A percentile compares a stretch with the other conserved stretches of the same genome.
These are phyloP conservation scores for Chloroclysta siterata DNA, from an alignment of 2,888 invertebrate species.

Conservation along the genomic window DNA sequence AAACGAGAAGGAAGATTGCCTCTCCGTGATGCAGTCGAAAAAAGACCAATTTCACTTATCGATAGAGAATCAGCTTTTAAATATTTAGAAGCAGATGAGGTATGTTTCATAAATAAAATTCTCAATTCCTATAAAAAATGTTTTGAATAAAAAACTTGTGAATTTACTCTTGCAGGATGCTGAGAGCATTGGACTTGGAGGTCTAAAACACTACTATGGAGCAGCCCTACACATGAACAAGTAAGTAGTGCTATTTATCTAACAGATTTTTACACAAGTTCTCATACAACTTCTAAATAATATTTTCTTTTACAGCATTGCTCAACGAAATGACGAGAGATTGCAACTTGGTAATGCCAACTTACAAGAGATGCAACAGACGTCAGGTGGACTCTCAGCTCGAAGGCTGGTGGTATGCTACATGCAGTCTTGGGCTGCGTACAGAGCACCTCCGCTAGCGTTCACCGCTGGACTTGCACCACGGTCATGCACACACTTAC, in stretches of 20 bases:
- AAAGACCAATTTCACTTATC: conserved; percentile 74
- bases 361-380: conserved; percentile 78
- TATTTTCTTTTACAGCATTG: conserved; percentile 20
- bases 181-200: conserved; percentile 52
- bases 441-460: conserved; percentile 87
- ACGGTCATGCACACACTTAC: conserved; percentile 89
- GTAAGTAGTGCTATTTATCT: conserved; percentile 50
- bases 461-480: conserved; percentile 88
- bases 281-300: neutral
- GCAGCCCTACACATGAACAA: conserved; percentile 76
- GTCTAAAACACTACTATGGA: conserved; percentile 69
- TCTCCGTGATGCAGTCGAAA: conserved; percentile 89
- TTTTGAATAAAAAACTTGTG: neutral
- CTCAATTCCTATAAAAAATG: neutral
- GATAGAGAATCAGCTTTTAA: conserved; percentile 61
- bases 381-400: conserved; percentile 53
- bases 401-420: conserved; percentile 87
- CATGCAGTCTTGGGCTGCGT: conserved; percentile 87
- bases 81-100: conserved; percentile 53
- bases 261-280: neutral
- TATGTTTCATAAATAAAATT: conserved; percentile 10
- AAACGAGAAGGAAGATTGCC: conserved; percentile 83
- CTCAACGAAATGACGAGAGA: conserved; percentile 64
- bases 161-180: conserved; percentile 51
- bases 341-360: conserved; percentile 76